These are phyloP conservation scores for Lophochroa leadbeateri DNA, from an alignment of 2,113 vertebrate genomes.

Conservation along the genomic window DNA sequence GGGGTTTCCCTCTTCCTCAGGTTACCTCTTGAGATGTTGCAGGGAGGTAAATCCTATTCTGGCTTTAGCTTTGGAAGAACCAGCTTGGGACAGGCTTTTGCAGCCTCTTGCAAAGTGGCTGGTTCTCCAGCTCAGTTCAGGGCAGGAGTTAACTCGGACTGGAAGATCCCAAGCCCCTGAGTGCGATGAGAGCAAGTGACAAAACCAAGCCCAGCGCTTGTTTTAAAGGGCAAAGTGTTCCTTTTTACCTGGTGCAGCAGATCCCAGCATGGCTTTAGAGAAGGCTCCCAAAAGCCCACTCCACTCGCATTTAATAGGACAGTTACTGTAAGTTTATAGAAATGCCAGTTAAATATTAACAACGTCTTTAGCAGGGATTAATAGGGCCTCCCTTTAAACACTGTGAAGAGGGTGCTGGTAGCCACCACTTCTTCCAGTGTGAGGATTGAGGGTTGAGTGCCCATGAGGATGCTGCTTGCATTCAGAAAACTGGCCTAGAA, in stretches of 20 bases:
- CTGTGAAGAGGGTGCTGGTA: background rate
- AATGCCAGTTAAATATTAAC: slow-evolving; percentile 78
- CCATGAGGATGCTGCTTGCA: background rate
- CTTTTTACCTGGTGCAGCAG: background rate
- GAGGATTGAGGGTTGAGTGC: background rate
- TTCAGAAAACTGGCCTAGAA: slow-evolving; percentile 14
- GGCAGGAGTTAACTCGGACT: slow-evolving; percentile 2
- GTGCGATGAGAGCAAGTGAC: background rate
- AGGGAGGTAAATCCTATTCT: background rate
- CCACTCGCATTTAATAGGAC: slow-evolving; percentile 72
- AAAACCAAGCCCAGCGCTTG: background rate
- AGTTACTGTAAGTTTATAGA: slow-evolving; percentile 74
- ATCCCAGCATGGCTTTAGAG: slow-evolving; percentile 52
- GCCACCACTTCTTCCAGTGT: background rate
- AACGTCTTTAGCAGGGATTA: slow-evolving; percentile 67
- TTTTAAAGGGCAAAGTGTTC: slow-evolving; percentile 58
- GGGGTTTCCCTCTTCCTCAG: background rate
- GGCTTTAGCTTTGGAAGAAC: background rate
- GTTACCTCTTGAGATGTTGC: background rate
- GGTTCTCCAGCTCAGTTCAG: background rate
- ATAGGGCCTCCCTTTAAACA: slow-evolving; percentile 21
- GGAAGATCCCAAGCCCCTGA: background rate
- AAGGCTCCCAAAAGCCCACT: slow-evolving; percentile 72
- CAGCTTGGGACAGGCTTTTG: background rate
- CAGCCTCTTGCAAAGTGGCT: background rate